Conservation (phyloP, 2,797 vertebrate genomes). For the Xiphorhynchus erythropygius region DNA sequence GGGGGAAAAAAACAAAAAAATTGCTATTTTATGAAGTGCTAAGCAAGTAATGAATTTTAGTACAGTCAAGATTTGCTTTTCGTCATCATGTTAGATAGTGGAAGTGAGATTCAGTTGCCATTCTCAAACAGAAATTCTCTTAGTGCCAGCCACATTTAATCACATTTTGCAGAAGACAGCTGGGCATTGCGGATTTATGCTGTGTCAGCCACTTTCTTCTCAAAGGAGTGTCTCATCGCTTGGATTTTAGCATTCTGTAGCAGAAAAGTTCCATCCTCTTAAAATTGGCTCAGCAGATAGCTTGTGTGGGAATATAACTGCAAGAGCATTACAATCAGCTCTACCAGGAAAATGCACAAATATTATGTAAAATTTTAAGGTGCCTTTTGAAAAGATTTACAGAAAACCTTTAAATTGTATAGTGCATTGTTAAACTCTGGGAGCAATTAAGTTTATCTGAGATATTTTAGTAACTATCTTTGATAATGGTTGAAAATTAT, state of each 20-base stretch:
- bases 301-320: conserved; percentile 13
- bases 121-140: conserved; percentile 48
- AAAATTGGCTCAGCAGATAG: conserved; percentile 50
- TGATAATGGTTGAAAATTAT: conserved; percentile 63
- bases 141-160: conserved; percentile 67
- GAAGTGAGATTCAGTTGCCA: conserved; percentile 54
- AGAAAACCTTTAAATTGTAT: conserved; percentile 61
- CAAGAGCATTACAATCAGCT: conserved; percentile 25
- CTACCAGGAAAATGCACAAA: not conserved
- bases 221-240: conserved; percentile 21
- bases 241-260: conserved; percentile 51
- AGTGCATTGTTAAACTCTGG: conserved; percentile 45
- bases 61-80: conserved; percentile 62
- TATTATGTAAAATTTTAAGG: conserved; percentile 10
- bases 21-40: not conserved
- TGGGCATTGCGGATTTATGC: conserved; percentile 54
- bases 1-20: not conserved
- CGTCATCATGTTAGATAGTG: conserved; percentile 34
- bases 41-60: conserved; percentile 28
- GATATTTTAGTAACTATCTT: conserved; percentile 63
- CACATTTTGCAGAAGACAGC: conserved; percentile 62
- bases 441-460: conserved; percentile 61
- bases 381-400: conserved; percentile 50
- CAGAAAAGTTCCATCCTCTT: conserved; percentile 47
- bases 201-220: conserved; percentile 56